These are phyloP conservation scores for Agapornis roseicollis DNA, from an alignment of 2,113 vertebrate genomes.

Conservation along the genomic window DNA sequence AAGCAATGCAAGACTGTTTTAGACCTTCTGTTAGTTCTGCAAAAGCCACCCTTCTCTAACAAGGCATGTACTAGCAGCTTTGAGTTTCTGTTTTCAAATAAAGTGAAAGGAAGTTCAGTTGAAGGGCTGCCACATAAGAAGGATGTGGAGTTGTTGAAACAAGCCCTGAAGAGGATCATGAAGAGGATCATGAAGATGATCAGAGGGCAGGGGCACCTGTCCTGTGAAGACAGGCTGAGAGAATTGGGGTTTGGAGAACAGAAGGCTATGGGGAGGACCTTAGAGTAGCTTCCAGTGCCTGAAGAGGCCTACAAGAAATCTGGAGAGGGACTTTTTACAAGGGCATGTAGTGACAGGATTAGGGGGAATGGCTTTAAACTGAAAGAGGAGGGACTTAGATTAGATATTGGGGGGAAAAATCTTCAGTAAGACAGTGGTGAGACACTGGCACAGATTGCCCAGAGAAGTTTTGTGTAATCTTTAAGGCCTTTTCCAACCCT, in stretches of 20 bases:
- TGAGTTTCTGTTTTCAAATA: conserved; percentile 9
- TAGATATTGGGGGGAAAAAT: background rate
- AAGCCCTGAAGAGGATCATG: background rate
- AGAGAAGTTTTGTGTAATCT: background rate
- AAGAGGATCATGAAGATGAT: background rate
- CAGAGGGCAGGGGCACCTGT: background rate
- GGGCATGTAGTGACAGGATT: background rate
- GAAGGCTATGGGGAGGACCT: background rate
- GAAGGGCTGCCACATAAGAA: background rate
- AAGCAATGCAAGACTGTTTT: background rate
- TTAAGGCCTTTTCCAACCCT: background rate
- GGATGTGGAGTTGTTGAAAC: background rate
- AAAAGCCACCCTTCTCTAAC: background rate
- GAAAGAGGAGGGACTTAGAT: background rate
- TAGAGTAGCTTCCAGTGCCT: background rate
- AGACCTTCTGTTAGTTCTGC: background rate
- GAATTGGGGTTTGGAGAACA: background rate
- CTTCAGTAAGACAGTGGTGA: background rate
- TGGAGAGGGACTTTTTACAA: background rate
- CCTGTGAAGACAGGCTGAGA: background rate
- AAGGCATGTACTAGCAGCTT: background rate
- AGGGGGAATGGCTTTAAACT: background rate
- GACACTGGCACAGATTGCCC: background rate
- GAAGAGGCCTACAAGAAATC: background rate
- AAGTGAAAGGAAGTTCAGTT: background rate